phyloP scores from a whole-genome alignment of 2,113 vertebrate species.

The Corythornis cristatus region DNA sequence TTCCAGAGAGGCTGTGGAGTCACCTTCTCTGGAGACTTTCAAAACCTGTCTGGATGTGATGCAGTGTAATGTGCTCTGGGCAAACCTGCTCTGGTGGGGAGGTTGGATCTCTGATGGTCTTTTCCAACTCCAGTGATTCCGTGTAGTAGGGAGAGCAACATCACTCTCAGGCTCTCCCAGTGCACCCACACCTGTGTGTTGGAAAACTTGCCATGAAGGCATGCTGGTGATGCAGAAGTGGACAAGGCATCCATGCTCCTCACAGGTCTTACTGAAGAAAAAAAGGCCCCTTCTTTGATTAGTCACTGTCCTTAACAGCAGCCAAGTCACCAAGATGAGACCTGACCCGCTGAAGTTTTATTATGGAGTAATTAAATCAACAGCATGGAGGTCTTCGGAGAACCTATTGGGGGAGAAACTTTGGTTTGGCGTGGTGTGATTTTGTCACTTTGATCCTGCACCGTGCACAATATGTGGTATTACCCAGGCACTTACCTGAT shows the following conservation, averaged over 20 bases:
- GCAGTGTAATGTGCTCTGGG: no score
- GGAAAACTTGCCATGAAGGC: not conserved
- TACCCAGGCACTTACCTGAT: no score
- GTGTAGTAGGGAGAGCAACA: not conserved
- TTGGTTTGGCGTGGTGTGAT: not conserved
- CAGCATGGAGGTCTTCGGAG: not conserved
- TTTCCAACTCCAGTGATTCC: no score
- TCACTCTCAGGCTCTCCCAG: rapidly evolving
- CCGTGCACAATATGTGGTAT: rapidly evolving
- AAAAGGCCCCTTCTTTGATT: not conserved
- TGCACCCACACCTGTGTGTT: not conserved
- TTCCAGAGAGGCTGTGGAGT: no score
- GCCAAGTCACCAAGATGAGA: not conserved
- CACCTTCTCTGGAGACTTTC: no score
- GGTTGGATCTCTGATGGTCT: no score
- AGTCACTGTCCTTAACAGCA: not conserved
- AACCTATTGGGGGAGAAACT: not conserved
- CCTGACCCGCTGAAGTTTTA: not conserved
- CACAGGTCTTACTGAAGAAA: not conserved
- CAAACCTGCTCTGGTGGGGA: no score
- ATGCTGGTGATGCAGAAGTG: not conserved
- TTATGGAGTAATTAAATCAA: not conserved
- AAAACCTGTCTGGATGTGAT: no score
- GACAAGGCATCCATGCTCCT: not conserved
- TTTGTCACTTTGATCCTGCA: not conserved